Evolutionary conservation across 1,140 invertebrate genomes (phyloP).

Genomic region (Musca vetustissima): DNA sequence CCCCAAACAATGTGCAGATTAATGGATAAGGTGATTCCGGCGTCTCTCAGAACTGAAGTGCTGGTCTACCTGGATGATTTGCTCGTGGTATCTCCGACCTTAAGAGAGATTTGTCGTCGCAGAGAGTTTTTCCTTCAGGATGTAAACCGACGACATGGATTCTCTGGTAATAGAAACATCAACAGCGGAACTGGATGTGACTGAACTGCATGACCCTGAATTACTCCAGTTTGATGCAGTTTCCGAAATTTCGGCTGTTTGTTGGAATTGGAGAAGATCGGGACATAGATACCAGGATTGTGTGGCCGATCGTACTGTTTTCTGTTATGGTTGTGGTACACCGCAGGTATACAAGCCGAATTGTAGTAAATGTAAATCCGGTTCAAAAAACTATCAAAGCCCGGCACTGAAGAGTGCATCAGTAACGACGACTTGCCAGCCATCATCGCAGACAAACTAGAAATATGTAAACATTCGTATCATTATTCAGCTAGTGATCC

Average conservation of each 20-base stretch:
- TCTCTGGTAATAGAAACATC: neutral
- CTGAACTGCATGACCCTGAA: neutral
- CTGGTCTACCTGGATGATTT: too few species aligned
- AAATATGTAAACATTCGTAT: too few species aligned
- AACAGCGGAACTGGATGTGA: too few species aligned
- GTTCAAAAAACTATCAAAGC: constrained; percentile 5
- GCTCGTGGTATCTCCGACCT: too few species aligned
- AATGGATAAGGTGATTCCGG: constrained; percentile 1
- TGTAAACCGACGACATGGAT: neutral
- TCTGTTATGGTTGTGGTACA: constrained; percentile 8
- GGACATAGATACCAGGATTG: constrained; percentile 29
- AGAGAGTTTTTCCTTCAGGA: neutral
- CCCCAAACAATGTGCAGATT: too few species aligned
- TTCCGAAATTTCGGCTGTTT: constrained; percentile 8
- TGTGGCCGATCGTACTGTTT: neutral
- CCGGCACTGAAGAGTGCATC: neutral
- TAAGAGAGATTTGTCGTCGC: neutral
- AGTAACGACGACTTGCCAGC: neutral
- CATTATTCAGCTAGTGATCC: too few species aligned
- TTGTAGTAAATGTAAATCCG: constrained; percentile 7
- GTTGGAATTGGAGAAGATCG: constrained; percentile 27
- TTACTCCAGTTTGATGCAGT: neutral
- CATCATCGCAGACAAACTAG: too few species aligned
- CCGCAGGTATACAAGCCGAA: constrained; percentile 9
- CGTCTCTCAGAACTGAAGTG: too few species aligned